Base-by-base conservation (phyloP, 2,113 vertebrate species). In the Martes martes region DNA sequence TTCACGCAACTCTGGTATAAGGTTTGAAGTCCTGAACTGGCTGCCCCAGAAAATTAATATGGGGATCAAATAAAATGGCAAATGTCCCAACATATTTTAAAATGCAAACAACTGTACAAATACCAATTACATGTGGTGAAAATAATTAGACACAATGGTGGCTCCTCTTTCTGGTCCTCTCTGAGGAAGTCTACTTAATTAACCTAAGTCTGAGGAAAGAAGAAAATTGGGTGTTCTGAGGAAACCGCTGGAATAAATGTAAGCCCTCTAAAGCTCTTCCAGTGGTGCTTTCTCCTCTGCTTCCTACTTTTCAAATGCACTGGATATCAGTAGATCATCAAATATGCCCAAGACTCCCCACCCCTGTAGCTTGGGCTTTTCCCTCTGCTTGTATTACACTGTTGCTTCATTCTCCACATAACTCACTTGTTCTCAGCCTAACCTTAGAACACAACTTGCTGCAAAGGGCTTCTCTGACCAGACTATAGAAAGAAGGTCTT, bases 1-100 rank as follows among this genome's bases (percentile, higher is more conserved):
- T 57, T 59, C 16, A 74, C 11, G n/a, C 78, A 42, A 71, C 50
- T 87, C 39, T 79, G 94, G n/a, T 61, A 16, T 69, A 94, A 95
- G 95, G 11, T 90, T 73, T 90, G 33, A 74, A 93, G 8, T 45
- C 36, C n/a, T 57, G 65, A 55, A 63, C 16, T 52, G 2, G 7
- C 42, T 82, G 6, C 21, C 36, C 28, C 57, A 69, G 88, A 47
- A 81, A 76, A 39, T 26, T 96, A 39, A 42, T 57, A 10, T 3
- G 21, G 55, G 10, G 18, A 57, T 33, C 59, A 90, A 71, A 86
- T 91, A 90, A 92, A 94, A 92, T 80, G 26, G 47, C 14, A 87
- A 47, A 28, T 57, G 8, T 87, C 57, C 7, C 18, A 65, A 69
- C 0, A 63, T 65, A 23, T 81, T 94, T 92, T 57, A 87, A 91